Percentiles rank a stretch among this genome's conserved stretches.
Evolutionary conservation across 2,888 invertebrate genomes (phyloP).

Genomic region (Chaitophorus viminalis): DNA sequence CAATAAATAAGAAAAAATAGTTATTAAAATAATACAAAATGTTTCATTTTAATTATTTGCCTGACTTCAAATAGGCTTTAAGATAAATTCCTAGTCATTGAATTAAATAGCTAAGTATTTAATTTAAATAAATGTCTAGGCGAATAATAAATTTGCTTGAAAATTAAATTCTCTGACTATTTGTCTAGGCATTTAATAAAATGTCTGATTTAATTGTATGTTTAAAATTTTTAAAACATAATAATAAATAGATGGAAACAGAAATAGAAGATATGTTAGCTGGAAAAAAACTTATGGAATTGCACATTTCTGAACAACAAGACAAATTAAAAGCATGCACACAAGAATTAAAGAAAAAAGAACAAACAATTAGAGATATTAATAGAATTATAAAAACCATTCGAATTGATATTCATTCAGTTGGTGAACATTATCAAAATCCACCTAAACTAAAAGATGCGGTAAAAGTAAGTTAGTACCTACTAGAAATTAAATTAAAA

Average conservation of each 20-base stretch:
- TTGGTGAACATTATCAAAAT: constrained; percentile 58
- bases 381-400: constrained; percentile 53
- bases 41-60: too few relatives aligned
- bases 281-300: constrained; percentile 41
- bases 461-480: constrained; percentile 49
- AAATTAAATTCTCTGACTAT: too few relatives aligned
- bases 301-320: constrained; percentile 33
- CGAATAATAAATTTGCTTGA: too few relatives aligned
- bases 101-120: too few relatives aligned
- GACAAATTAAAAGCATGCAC: constrained; percentile 58
- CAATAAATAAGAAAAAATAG: too few relatives aligned
- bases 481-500: neutral
- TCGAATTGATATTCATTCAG: constrained; percentile 44
- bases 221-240: too few relatives aligned
- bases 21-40: too few relatives aligned
- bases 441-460: constrained; percentile 53
- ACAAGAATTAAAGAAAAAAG: constrained; percentile 41
- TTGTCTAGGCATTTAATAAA: too few relatives aligned
- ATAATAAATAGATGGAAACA: constrained; percentile 47
- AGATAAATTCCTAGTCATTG: too few relatives aligned
- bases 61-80: too few relatives aligned
- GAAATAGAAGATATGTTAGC: constrained; percentile 51
- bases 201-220: too few relatives aligned
- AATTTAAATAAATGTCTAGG: too few relatives aligned
- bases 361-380: constrained; percentile 5